phyloP scores from a whole-genome alignment of 2,797 vertebrate genomes.

The Gastrophryne carolinensis region DNA sequence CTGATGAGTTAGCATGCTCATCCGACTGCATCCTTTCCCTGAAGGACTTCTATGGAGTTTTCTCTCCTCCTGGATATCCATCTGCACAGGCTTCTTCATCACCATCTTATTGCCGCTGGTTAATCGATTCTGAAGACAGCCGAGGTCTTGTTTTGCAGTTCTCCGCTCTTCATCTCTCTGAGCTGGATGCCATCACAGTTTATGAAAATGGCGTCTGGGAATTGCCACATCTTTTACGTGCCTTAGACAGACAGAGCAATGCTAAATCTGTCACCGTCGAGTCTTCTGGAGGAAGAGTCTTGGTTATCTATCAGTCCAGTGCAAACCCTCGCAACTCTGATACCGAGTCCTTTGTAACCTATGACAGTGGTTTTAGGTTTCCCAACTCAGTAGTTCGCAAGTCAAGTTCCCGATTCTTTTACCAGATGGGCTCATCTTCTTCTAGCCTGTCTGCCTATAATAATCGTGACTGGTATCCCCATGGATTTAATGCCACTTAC shows the following conservation, averaged over 20 bases:
- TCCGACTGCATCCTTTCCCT: constrained; percentile 67
- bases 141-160: constrained; percentile 80
- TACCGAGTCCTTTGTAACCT: constrained; percentile 8
- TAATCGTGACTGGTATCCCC: constrained; percentile 26
- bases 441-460: not conserved
- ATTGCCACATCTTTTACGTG: constrained; percentile 55
- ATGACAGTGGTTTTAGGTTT: not conserved
- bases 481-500: constrained; percentile 85
- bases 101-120: constrained; percentile 74
- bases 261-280: constrained; percentile 79
- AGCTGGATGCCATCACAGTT: constrained; percentile 71
- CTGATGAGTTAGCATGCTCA: constrained; percentile 74
- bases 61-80: constrained; percentile 72
- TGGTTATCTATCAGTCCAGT: constrained; percentile 69
- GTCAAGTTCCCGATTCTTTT: not conserved
- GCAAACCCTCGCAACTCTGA: constrained; percentile 51
- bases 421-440: constrained; percentile 15
- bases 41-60: constrained; percentile 83
- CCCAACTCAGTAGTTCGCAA: constrained; percentile 2
- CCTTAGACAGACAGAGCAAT: constrained; percentile 76
- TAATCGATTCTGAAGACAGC: constrained; percentile 81
- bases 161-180: constrained; percentile 73
- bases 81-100: constrained; percentile 38
- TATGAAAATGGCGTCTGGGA: constrained; percentile 66
- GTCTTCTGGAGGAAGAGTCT: constrained; percentile 77